Evolutionary conservation across 2,888 invertebrate genomes (phyloP).

Genomic region (Calliopum simillimum): DNA sequence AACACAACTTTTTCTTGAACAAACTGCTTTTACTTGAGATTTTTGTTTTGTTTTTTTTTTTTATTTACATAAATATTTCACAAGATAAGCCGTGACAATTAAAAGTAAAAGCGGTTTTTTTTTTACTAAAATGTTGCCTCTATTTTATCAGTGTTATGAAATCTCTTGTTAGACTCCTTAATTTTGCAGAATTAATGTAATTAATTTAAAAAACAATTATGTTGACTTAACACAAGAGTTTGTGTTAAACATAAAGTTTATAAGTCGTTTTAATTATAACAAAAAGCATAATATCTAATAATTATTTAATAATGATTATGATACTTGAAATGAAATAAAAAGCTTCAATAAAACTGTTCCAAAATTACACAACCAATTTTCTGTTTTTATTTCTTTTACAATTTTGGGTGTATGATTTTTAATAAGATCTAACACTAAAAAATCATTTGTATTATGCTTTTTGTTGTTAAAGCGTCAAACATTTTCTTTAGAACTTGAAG

Average conservation of each 20-base stretch:
- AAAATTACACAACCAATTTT: slow-evolving; percentile 34
- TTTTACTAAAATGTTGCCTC: slow-evolving; percentile 31
- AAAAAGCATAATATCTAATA: slow-evolving; percentile 47
- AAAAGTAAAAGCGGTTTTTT: slow-evolving; percentile 2
- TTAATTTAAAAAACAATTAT: slow-evolving; percentile 8
- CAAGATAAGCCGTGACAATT: slow-evolving; percentile 26
- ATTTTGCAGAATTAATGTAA: slow-evolving; percentile 27
- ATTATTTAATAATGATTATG: slow-evolving; percentile 31
- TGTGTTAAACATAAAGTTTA: slow-evolving; percentile 33
- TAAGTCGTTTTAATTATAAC: slow-evolving; percentile 41
- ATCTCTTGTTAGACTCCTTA: slow-evolving; percentile 25
- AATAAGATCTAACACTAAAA: not conserved
- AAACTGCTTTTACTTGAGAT: slow-evolving; percentile 10
- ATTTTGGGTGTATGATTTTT: slow-evolving; percentile 9
- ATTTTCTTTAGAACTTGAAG: not conserved
- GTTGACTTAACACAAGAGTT: too few species aligned
- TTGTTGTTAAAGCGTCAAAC: slow-evolving; percentile 23
- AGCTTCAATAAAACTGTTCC: slow-evolving; percentile 20
- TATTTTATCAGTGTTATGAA: not conserved
- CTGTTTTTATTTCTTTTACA: slow-evolving; percentile 34
- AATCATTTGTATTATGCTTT: slow-evolving; percentile 35
- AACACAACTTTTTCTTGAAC: not conserved
- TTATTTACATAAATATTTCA: slow-evolving; percentile 28
- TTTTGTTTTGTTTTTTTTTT: slow-evolving; percentile 33
- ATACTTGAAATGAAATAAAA: slow-evolving; percentile 15